phyloP scores from a whole-genome alignment of 2,113 vertebrate genomes.

The Balaeniceps rex region DNA sequence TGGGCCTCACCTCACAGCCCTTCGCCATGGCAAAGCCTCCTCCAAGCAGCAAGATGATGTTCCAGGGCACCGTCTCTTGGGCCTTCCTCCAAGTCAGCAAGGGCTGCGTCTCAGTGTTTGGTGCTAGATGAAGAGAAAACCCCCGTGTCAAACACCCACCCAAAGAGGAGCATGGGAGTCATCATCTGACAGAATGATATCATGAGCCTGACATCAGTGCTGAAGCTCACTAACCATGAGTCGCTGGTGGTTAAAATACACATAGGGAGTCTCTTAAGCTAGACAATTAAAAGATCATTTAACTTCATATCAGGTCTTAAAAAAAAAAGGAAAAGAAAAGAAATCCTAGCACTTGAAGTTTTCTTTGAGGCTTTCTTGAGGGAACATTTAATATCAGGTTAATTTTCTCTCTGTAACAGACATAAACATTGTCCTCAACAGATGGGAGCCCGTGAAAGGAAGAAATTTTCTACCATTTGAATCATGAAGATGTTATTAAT shows the following conservation, averaged over 20 bases:
- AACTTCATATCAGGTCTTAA: background rate
- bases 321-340: background rate
- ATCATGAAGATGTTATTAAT: background rate
- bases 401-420: background rate
- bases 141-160: background rate
- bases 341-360: background rate
- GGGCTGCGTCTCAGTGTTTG: slow-evolving; percentile 83
- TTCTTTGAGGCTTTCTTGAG: background rate
- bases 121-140: slow-evolving; percentile 70
- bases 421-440: background rate
- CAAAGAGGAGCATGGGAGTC: background rate
- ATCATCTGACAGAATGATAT: background rate
- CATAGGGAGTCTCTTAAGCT: background rate
- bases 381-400: background rate
- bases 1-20: slow-evolving; percentile 87
- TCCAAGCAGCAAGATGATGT: slow-evolving; percentile 91
- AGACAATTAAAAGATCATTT: background rate
- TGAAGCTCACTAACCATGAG: background rate
- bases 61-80: slow-evolving; percentile 93
- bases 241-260: background rate
- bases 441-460: background rate
- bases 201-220: background rate
- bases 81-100: slow-evolving; percentile 91
- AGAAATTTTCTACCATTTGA: background rate
- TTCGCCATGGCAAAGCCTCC: slow-evolving; percentile 98